Evolutionary conservation across 2,113 vertebrate genomes (phyloP), one percentile per base, ranked within the genome.

Genomic region (Hemibagrus wyckioides): DNA sequence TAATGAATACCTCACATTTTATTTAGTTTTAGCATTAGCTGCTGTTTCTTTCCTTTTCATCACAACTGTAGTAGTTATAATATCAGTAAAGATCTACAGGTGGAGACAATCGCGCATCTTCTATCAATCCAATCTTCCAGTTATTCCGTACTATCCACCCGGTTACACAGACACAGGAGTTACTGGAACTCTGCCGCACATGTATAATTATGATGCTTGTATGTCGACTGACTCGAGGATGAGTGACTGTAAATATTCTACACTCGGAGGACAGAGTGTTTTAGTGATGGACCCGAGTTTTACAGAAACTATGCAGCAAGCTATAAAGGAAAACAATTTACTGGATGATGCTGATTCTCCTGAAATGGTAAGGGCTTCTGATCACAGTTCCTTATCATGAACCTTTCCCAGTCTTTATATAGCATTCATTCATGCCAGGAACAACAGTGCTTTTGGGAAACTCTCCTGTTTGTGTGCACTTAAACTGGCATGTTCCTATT

Each of bases 151-250:
- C 44, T 48, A 48, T 48, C 44, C 44, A 48, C 44, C 44, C 44
- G 44, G 44, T 48, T 48, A 48, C 44, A 48, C 44, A 48, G 44
- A 48, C 44, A 48, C 44, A 48, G 44, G 44, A 48, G 44, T 86
- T 30, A 89, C 90, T 30, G 89, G 88, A 83, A 89, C 91, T 73
- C 71, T 91, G 21, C 87, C 76, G 5, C 89, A 88, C 52, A 65
- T 73, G 33, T 91, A 89, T 83, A 88, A 89, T 81, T 91, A 90
- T 83, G 90, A 91, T 30, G 77, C 86, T 15, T 89, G 83, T 56
- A 79, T 80, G 67, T 88, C 84, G 0, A 69, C 88, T 61, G 88
- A 90, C 84, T 90, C 85, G 5, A 85, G 91, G 30, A 90, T 88
- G 50, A 89, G 87, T 83, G 87, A 81, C 48, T 79, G 44, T 33